Evolutionary conservation across 2,888 invertebrate genomes (phyloP).

Genomic region (Yponomeuta sedellus): DNA sequence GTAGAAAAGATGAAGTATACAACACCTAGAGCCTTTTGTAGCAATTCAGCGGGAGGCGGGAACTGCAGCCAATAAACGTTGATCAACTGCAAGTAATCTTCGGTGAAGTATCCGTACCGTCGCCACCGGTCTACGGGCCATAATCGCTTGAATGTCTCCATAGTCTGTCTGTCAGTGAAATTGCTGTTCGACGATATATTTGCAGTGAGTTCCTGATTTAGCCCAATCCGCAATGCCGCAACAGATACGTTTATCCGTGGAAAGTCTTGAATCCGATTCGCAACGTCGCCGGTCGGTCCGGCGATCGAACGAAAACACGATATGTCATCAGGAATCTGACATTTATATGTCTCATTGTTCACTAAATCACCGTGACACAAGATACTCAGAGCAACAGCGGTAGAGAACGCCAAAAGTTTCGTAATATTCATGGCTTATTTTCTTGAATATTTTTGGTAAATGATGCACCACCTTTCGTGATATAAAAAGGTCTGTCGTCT

Average conservation of each 20-base stretch:
- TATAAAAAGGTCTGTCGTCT: conserved; percentile 26
- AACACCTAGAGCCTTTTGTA: conserved; percentile 78
- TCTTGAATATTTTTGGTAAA: conserved; percentile 20
- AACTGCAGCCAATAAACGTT: conserved; percentile 85
- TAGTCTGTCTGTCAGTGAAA: conserved; percentile 27
- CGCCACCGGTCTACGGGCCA: conserved; percentile 73
- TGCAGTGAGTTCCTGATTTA: background rate
- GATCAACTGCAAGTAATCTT: conserved; percentile 75
- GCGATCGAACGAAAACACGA: background rate
- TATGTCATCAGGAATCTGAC: background rate
- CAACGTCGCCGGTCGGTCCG: background rate
- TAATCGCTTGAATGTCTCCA: conserved; percentile 47
- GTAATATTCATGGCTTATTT: conserved; percentile 41
- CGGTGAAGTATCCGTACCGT: conserved; percentile 72
- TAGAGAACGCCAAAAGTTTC: conserved; percentile 32
- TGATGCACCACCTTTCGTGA: conserved; percentile 42
- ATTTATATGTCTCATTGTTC: conserved; percentile 20
- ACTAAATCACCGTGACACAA: conserved; percentile 34
- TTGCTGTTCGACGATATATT: background rate
- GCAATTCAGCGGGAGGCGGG: conserved; percentile 74
- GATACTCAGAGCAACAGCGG: conserved; percentile 34
- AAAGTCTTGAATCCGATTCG: background rate
- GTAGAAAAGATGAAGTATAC: conserved; percentile 79
- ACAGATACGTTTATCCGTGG: background rate
- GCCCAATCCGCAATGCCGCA: background rate